These are phyloP conservation scores for Drosophila dives DNA, from an alignment of 2,888 invertebrate species.

Conservation along the genomic window DNA sequence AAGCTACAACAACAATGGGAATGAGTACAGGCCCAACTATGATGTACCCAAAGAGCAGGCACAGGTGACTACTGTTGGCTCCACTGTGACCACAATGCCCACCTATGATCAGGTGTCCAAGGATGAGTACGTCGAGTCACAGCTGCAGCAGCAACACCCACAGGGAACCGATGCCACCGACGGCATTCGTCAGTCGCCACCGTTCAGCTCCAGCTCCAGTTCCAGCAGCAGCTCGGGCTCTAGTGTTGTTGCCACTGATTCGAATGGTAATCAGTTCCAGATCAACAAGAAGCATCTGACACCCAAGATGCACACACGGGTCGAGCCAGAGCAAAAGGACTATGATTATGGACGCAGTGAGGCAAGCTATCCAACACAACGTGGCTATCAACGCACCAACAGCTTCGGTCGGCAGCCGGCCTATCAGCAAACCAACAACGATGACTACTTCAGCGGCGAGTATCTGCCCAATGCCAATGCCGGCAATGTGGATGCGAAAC, in stretches of 20 bases:
- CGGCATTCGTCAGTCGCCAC: conserved; percentile 36
- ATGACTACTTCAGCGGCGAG: conserved; percentile 78
- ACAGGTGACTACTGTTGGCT: conserved; percentile 62
- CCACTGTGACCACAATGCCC: conserved; percentile 75
- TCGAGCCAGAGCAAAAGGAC: conserved; percentile 68
- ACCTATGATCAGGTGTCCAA: conserved; percentile 71
- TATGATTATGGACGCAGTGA: conserved; percentile 66
- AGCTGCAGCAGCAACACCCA: conserved; percentile 51
- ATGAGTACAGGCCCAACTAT: conserved; percentile 59
- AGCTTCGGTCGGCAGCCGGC: conserved; percentile 58
- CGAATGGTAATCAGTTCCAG: conserved; percentile 73
- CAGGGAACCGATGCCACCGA: conserved; percentile 51
- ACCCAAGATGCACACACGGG: conserved; percentile 74
- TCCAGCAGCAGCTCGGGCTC: conserved; percentile 16
- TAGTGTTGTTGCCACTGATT: conserved; percentile 63
- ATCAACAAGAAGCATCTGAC: conserved; percentile 64
- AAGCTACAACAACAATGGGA: conserved; percentile 57
- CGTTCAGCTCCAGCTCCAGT: conserved; percentile 8
- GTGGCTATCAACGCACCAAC: conserved; percentile 61
- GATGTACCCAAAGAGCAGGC: conserved; percentile 61
- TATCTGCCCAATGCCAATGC: conserved; percentile 64
- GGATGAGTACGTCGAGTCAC: conserved; percentile 70
- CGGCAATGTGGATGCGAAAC: conserved; percentile 68
- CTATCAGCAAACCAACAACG: conserved; percentile 61
- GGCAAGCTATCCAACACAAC: conserved; percentile 44